Evolutionary conservation across 2,113 vertebrate species (phyloP).

Genomic region (Tupaia tana): DNA sequence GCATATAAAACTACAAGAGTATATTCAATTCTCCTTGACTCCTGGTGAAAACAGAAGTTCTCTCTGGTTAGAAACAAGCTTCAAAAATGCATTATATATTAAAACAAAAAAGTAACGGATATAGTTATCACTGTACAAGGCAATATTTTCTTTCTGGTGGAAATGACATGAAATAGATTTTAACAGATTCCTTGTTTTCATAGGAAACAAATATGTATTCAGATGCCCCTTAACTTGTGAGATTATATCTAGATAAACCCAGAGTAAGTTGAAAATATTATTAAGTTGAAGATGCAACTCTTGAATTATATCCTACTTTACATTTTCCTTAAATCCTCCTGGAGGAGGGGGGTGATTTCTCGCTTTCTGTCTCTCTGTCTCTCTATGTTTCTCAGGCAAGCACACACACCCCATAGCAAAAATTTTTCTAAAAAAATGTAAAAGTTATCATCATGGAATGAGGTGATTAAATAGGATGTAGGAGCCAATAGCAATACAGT

Average conservation of each 20-base stretch:
- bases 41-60: not conserved
- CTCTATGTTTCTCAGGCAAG: no score
- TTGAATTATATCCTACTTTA: no score
- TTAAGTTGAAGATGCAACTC: no score
- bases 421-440: no score
- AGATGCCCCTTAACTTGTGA: no score
- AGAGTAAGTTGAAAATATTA: no score
- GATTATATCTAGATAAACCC: no score
- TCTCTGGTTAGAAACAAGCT: not conserved
- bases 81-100: not conserved
- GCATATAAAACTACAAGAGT: not conserved
- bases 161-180: not conserved
- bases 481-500: no score
- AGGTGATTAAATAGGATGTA: not conserved
- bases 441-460: not conserved
- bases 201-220: not conserved
- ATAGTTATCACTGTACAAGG: not conserved
- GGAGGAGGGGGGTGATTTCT: no score
- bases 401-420: no score
- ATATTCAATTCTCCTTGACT: not conserved
- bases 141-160: not conserved
- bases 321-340: no score
- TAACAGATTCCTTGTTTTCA: constrained; percentile 1
- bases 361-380: no score
- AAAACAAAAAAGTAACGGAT: not conserved